Evolutionary conservation across 2,888 invertebrate genomes (phyloP).

Genomic region (Lithophane socia): DNA sequence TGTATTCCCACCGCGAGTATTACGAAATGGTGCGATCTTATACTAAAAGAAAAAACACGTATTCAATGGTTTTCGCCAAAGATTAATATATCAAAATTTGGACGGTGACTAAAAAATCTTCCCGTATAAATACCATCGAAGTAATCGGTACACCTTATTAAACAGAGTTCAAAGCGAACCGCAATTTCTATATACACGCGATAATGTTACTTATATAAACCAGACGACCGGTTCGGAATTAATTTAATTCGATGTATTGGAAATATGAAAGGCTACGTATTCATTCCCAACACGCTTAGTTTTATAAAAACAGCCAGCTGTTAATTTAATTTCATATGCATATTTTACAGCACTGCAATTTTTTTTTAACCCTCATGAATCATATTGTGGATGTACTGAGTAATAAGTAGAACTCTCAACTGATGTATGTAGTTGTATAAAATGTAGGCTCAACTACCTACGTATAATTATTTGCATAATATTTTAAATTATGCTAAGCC

Average conservation of each 20-base stretch:
- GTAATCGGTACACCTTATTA: background rate
- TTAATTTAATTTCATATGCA: conserved; percentile 58
- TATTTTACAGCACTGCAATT: conserved; percentile 46
- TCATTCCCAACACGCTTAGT: conserved; percentile 47
- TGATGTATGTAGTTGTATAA: conserved; percentile 7
- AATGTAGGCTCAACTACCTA: background rate
- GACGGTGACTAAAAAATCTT: no score
- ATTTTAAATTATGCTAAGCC: background rate
- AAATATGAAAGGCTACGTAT: conserved; percentile 59
- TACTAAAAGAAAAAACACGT: no score
- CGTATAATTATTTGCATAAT: background rate
- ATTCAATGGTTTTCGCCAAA: no score
- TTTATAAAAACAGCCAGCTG: conserved; percentile 47
- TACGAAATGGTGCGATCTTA: no score
- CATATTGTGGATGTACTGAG: conserved; percentile 1
- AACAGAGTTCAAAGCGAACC: conserved; percentile 6
- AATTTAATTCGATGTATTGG: conserved; percentile 53
- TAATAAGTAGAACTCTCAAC: background rate
- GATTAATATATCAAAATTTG: no score
- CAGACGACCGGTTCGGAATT: conserved; percentile 12
- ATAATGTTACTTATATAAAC: conserved; percentile 12
- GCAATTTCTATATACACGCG: background rate
- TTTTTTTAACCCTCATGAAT: conserved; percentile 24
- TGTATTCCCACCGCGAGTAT: no score
- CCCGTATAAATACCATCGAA: conserved; percentile 1